Evolutionary conservation across 2,113 vertebrate genomes (phyloP), one percentile per base, ranked within the genome.

Genomic region (Bufo bufo): DNA sequence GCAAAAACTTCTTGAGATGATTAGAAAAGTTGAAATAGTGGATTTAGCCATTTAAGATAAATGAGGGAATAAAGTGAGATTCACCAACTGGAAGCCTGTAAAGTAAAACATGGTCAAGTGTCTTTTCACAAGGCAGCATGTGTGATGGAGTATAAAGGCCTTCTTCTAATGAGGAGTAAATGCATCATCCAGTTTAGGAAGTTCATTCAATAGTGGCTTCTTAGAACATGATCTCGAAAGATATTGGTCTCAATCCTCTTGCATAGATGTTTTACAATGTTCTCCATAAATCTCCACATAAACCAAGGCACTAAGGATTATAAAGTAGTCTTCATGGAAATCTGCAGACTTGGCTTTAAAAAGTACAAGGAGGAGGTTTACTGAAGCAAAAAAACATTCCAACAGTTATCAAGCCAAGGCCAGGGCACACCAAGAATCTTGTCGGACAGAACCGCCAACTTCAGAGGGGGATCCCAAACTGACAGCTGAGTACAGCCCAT

Each of bases 361-460:
- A 65, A 77, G 71, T 23, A 82, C 90, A 87, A 43, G 85, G 88
- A 90, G 90, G 61, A 72, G 91, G 87, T 89, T 1, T 1, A 3
- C 0, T 75, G 81, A 88, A 0, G 16, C 89, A 4, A 56, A 66
- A 33, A 6, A 45, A 20, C 47, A 61, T 50, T 2, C 91, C 33
- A 89, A 89, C 86, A 78, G 89, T 69, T 82, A 93, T 99, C 96
- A 99, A 61, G 98, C 97, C 93, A 98, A 95, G 89, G 97, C 97
- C 93, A 99, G 95, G 52, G 97, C 96, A 89, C 98, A 99, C 97
- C 98, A 99, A 78, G 96, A 94, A 93, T 99, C 98, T 88, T 96
- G 97, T 91, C 98, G 93, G 90, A 98, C 97, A 0, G 97, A 96
- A 3, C 94, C 93, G 0, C 97, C 95, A 91, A 97, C 97, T 90